phyloP scores from a whole-genome alignment of 2,113 vertebrate species.

The Oncorhynchus mykiss region DNA sequence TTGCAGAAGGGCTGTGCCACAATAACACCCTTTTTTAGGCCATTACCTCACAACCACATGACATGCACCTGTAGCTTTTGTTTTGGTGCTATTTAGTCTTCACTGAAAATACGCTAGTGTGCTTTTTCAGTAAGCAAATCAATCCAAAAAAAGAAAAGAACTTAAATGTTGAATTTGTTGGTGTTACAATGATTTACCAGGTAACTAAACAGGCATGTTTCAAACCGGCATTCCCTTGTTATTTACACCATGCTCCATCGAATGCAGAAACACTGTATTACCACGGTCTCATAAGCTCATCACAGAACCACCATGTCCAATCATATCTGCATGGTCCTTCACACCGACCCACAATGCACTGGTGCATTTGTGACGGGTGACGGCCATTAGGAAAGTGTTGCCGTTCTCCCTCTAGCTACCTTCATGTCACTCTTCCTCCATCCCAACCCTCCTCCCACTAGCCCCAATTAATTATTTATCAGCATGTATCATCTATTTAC shows the following conservation, averaged over 20 bases:
- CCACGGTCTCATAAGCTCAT: slow-evolving; percentile 64
- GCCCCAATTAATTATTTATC: slow-evolving; percentile 82
- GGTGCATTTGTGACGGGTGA: slow-evolving; percentile 51
- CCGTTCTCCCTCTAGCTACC: slow-evolving; percentile 21
- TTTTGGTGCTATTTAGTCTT: not conserved
- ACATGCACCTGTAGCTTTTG: slow-evolving; percentile 6
- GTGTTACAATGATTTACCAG: not conserved
- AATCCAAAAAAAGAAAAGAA: not conserved
- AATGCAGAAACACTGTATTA: slow-evolving; percentile 63
- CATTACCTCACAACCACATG: not conserved
- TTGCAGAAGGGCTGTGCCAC: slow-evolving; percentile 8
- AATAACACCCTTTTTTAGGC: not conserved
- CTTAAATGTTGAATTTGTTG: not conserved
- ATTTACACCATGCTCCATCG: slow-evolving; percentile 34
- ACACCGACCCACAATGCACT: slow-evolving; percentile 46
- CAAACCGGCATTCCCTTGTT: not conserved
- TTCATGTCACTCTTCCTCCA: slow-evolving; percentile 22
- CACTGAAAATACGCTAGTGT: not conserved
- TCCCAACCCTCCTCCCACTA: slow-evolving; percentile 39
- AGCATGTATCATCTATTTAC: slow-evolving; percentile 84
- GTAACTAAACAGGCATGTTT: not conserved
- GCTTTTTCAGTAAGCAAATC: not conserved
- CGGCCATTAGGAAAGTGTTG: not conserved
- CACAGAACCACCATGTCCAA: slow-evolving; percentile 44
- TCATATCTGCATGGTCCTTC: slow-evolving; percentile 43